phyloP scores from a whole-genome alignment of 2,797 vertebrate genomes.

The Hemitrygon akajei region DNA sequence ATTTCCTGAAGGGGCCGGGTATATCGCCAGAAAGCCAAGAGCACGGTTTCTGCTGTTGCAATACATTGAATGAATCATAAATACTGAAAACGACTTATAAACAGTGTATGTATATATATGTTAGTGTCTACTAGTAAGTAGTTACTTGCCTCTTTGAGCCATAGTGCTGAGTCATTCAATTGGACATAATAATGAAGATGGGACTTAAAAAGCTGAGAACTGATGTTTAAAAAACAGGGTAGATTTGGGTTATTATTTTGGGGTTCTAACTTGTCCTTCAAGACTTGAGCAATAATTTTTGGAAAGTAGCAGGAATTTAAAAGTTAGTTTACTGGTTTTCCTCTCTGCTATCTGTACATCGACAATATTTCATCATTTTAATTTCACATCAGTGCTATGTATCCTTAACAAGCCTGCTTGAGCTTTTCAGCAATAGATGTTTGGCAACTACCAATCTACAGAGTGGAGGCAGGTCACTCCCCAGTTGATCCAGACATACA shows the following conservation, averaged over 20 bases:
- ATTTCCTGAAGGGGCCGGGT: constrained; percentile 5
- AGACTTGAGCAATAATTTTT: neutral
- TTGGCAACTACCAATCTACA: neutral
- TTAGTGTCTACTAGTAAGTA: neutral
- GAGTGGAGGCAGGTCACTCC: neutral
- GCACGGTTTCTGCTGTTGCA: too few relatives aligned
- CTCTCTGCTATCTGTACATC: neutral
- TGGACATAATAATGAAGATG: neutral
- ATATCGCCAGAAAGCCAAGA: neutral
- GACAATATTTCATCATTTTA: neutral
- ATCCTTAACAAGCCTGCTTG: neutral
- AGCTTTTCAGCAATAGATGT: neutral
- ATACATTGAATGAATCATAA: too few relatives aligned
- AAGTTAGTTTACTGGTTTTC: neutral
- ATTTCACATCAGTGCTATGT: neutral
- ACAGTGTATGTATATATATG: neutral
- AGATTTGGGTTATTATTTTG: neutral
- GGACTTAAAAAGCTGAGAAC: neutral
- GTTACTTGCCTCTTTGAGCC: neutral
- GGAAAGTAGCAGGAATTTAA: neutral
- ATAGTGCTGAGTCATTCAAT: neutral
- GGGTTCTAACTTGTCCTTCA: neutral
- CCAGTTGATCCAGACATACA: neutral
- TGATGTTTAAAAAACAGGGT: neutral
- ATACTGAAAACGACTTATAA: too few relatives aligned